A percentile compares a stretch with the other conserved stretches of the same genome.
These are phyloP conservation scores for Halocynthia roretzi DNA, from an alignment of 23 tunicate genomes.

Conservation along the genomic window DNA sequence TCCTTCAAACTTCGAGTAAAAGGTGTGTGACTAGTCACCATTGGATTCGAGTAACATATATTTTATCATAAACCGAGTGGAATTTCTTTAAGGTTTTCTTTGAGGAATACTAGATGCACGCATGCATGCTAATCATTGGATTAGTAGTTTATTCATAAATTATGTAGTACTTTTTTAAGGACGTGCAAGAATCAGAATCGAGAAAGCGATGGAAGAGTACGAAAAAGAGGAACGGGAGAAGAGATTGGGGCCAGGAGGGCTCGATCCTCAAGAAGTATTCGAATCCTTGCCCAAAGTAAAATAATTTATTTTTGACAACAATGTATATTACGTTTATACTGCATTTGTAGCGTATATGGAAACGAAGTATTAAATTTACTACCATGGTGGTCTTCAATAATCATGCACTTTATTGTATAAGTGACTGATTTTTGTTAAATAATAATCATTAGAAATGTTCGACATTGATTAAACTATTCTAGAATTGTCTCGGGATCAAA, in stretches of 20 bases:
- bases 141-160: background rate
- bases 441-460: too few species aligned
- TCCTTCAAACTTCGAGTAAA: slow-evolving; percentile 72
- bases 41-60: background rate
- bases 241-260: slow-evolving; percentile 92
- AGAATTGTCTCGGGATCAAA: too few species aligned
- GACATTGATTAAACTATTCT: too few species aligned
- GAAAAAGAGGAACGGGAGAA: slow-evolving; percentile 81
- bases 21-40: slow-evolving; percentile 17
- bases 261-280: slow-evolving; percentile 95
- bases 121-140: background rate
- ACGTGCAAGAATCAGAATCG: slow-evolving; percentile 66
- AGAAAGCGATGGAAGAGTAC: slow-evolving; percentile 77
- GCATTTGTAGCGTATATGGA: too few species aligned
- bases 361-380: too few species aligned
- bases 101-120: background rate
- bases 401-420: too few species aligned
- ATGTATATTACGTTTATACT: too few species aligned
- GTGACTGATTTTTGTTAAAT: too few species aligned
- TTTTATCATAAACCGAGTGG: background rate
- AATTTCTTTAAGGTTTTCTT: background rate
- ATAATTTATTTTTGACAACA: too few species aligned
- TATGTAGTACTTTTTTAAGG: slow-evolving; percentile 17
- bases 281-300: slow-evolving; percentile 74
- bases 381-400: too few species aligned